Conservation (phyloP, 2,797 vertebrate species). For the Arrhamphus sclerolepis region DNA sequence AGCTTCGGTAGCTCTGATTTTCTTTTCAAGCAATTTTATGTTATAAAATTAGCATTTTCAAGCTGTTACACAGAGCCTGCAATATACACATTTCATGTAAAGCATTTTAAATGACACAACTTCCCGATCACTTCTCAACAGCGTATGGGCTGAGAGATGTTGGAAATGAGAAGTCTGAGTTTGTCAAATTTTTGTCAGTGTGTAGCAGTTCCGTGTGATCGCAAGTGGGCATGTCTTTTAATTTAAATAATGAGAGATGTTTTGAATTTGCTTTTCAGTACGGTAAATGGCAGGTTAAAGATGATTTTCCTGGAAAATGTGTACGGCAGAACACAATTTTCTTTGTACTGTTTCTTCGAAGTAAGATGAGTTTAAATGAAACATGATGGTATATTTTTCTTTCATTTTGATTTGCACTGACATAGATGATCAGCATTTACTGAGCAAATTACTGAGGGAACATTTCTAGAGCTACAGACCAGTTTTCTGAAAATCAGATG, state of each 20-base stretch:
- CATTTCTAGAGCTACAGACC: slow-evolving; percentile 47
- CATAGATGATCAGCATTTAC: slow-evolving; percentile 37
- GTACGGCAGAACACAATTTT: background rate
- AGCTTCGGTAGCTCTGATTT: slow-evolving; percentile 69
- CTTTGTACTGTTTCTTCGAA: slow-evolving; percentile 6
- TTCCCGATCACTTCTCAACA: slow-evolving; percentile 21
- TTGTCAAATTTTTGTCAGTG: background rate
- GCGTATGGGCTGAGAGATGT: slow-evolving; percentile 5
- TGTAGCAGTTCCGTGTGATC: slow-evolving; percentile 19
- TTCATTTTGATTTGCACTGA: slow-evolving; percentile 21
- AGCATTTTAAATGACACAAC: slow-evolving; percentile 20
- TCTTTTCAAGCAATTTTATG: slow-evolving; percentile 34
- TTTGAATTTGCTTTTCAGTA: slow-evolving; percentile 37
- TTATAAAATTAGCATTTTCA: slow-evolving; percentile 42
- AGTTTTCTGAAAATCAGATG: slow-evolving; percentile 67
- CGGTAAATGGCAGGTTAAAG: slow-evolving; percentile 19
- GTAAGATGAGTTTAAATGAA: slow-evolving; percentile 10
- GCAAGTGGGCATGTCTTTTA: slow-evolving; percentile 26
- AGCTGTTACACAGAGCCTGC: slow-evolving; percentile 15
- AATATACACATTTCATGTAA: slow-evolving; percentile 34
- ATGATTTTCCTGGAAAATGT: slow-evolving; percentile 22
- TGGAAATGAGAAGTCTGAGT: background rate
- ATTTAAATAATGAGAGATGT: slow-evolving; percentile 44
- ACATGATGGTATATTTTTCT: slow-evolving; percentile 11
- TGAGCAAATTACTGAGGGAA: slow-evolving; percentile 37